Conservation (phyloP, 1,140 invertebrate genomes). For the Globodera ellingtonae region DNA sequence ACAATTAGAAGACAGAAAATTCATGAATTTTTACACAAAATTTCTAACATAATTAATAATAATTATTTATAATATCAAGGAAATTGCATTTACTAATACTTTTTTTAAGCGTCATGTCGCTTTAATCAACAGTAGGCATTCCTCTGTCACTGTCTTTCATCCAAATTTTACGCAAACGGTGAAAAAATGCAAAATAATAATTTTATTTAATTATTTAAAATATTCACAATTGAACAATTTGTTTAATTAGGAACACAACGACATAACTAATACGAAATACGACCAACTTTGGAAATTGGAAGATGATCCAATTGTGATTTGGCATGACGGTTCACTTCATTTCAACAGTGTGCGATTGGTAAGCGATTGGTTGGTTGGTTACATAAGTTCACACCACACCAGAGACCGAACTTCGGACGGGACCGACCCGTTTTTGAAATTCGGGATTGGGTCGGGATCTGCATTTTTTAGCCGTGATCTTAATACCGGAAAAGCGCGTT, state of each 20-base stretch:
- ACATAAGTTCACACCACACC: too few species aligned
- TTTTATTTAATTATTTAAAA: neutral
- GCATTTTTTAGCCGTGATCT: too few species aligned
- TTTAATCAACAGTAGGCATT: neutral
- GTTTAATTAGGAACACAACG: neutral
- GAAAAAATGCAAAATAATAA: neutral
- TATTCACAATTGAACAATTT: neutral
- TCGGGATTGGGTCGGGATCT: too few species aligned
- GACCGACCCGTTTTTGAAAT: too few species aligned
- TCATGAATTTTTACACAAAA: too few species aligned
- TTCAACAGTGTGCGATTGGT: neutral
- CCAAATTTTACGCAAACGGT: neutral
- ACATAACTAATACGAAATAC: neutral
- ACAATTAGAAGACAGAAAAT: too few species aligned
- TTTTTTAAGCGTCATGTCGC: neutral
- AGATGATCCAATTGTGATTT: neutral
- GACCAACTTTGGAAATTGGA: neutral
- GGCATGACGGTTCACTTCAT: neutral
- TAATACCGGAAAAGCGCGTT: too few species aligned
- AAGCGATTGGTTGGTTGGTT: neutral
- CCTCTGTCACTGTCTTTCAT: neutral
- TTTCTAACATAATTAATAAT: too few species aligned
- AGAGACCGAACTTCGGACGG: too few species aligned
- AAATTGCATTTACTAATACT: too few species aligned
- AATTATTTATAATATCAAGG: too few species aligned